Evolutionary conservation across 2,797 vertebrate species (phyloP).

Genomic region (Geotrypetes seraphini): DNA sequence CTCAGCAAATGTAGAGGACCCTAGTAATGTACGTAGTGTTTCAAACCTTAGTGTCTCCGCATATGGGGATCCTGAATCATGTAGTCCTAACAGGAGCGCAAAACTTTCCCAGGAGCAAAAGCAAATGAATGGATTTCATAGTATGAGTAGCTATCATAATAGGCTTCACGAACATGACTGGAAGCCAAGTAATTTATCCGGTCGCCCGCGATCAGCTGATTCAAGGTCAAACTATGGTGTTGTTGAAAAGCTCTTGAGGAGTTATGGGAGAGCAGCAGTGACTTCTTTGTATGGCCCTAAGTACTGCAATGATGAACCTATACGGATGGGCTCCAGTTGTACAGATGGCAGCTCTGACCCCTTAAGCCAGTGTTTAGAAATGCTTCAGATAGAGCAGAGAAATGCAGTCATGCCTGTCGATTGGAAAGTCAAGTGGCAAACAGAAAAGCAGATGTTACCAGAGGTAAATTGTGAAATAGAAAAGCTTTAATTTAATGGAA

Average conservation of each 20-base stretch:
- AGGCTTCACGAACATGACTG: constrained; percentile 71
- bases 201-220: constrained; percentile 80
- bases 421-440: constrained; percentile 37
- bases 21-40: background rate
- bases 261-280: constrained; percentile 64
- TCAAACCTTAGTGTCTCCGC: constrained; percentile 15
- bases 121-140: constrained; percentile 46
- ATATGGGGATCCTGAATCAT: constrained; percentile 21
- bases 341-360: constrained; percentile 36
- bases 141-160: constrained; percentile 35
- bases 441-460: constrained; percentile 40
- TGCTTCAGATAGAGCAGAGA: constrained; percentile 57
- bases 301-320: constrained; percentile 35
- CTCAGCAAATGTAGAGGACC: constrained; percentile 12
- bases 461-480: too few species aligned
- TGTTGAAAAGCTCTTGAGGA: constrained; percentile 84
- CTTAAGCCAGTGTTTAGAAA: constrained; percentile 58
- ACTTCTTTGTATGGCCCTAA: constrained; percentile 38
- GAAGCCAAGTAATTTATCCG: constrained; percentile 81
- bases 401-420: constrained; percentile 22
- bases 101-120: constrained; percentile 25
- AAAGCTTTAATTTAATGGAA: too few species aligned
- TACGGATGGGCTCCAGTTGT: constrained; percentile 32
- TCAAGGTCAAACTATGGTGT: constrained; percentile 91
- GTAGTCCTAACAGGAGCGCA: constrained; percentile 14